Evolutionary conservation across 2,888 invertebrate species (phyloP), one percentile per base, ranked within the genome.

Genomic region (Heliconius charithonia): DNA sequence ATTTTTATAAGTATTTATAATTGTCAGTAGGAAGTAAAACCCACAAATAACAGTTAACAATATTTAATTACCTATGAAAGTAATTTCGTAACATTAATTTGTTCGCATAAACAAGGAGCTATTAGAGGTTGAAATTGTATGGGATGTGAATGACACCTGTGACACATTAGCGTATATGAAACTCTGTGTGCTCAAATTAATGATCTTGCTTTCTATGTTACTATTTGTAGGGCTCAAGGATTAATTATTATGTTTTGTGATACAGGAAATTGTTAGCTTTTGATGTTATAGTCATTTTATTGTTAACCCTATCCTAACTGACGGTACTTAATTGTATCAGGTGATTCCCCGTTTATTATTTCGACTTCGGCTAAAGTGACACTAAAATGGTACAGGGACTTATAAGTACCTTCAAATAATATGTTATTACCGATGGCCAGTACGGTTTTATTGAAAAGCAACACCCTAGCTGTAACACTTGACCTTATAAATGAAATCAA

Each of bases 61-160:
- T 74, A 74, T 74, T 74, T 59, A 41, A 62, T 45, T 51, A 41
- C 59, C 71, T 56, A 63, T 56, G 66, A 27, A 66, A 56, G 80
- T 66, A 72, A 78, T 77, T 81, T 83, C 86, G 85, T 83, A 88
- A 89, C 90, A 89, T 88, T 90, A 92, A 92, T 92, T 92, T 92
- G 90, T 92, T 92, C 89, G 88, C 90, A 90, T 87, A 92, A 90
- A 93, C 91, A 92, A 89, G 89, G 86, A 85, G 90, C 90, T 91
- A 93, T 93, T 93, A 92, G 89, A 87, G 82, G 84, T 85, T 84
- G 84, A 85, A 84, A 85, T 85, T 86, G 85, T 87, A 86, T 84
- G 88, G 88, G 84, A 83, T 86, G 87, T 87, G 83, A 83, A 79
- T 82, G 83, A 85, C 92, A 93, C 92, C 92, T 93, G 93, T 85